Conservation (phyloP, 2,888 invertebrate genomes). For the Quadroppia sp. region DNA sequence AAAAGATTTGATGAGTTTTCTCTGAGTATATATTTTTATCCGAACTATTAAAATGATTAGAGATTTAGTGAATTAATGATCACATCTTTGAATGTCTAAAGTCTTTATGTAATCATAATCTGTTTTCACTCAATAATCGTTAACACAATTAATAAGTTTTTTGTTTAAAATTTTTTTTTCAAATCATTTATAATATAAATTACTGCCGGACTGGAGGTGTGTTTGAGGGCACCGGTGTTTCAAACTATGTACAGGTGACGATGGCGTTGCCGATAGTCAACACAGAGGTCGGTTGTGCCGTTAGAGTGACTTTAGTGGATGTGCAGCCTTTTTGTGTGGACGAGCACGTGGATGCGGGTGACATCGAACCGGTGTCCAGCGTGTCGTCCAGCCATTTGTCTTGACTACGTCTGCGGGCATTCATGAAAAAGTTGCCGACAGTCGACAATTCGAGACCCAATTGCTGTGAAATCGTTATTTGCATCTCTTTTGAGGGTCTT, state of each 20-base stretch:
- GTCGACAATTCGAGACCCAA: conserved; percentile 94
- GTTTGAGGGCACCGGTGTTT: conserved; percentile 12
- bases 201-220: background rate
- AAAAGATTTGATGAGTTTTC: conserved; percentile 26
- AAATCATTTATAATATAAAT: background rate
- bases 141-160: background rate
- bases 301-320: background rate
- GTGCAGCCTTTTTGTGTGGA: conserved; percentile 27
- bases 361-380: conserved; percentile 28
- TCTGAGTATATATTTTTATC: conserved; percentile 5
- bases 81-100: conserved; percentile 1
- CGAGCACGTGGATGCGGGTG: conserved; percentile 27
- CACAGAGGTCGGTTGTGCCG: conserved; percentile 35
- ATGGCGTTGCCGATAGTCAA: conserved; percentile 41
- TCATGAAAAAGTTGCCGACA: conserved; percentile 99
- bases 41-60: conserved; percentile 13
- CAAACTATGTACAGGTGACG: conserved; percentile 39
- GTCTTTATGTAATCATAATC: background rate
- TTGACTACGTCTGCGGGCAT: conserved; percentile 80
- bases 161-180: conserved; percentile 27
- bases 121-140: conserved; percentile 14
- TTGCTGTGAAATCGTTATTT: conserved; percentile 96
- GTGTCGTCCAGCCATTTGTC: conserved; percentile 98
- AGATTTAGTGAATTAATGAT: conserved; percentile 2
- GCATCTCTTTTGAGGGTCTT: conserved; percentile 99